Conservation (phyloP, 2,113 vertebrate genomes). For the Spea bombifrons region DNA sequence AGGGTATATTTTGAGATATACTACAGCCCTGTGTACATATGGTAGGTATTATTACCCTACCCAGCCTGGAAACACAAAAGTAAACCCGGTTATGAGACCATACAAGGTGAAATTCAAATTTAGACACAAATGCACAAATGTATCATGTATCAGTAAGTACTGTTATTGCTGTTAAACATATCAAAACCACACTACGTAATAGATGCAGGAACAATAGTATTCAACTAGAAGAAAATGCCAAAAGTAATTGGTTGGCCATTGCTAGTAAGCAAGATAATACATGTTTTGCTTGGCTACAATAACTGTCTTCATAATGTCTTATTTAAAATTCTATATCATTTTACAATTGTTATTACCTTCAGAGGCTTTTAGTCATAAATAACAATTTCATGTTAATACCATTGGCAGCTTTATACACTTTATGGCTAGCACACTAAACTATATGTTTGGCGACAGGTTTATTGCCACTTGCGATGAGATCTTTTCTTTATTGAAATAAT, state of each 20-base stretch:
- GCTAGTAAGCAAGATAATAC: slow-evolving; percentile 6
- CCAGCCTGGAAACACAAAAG: no score
- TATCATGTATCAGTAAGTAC: no score
- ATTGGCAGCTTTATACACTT: slow-evolving; percentile 20
- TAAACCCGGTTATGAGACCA: no score
- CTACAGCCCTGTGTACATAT: no score
- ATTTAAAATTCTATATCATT: slow-evolving; percentile 23
- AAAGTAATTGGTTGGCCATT: slow-evolving; percentile 8
- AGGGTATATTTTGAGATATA: no score
- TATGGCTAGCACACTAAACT: slow-evolving; percentile 16
- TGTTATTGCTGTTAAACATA: no score
- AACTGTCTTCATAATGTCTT: slow-evolving; percentile 13
- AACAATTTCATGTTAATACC: slow-evolving; percentile 15
- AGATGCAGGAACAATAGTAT: no score
- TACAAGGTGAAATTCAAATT: no score
- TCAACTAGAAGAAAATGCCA: not conserved
- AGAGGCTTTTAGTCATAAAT: slow-evolving; percentile 33
- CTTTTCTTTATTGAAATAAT: slow-evolving; percentile 32
- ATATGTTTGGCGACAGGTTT: slow-evolving; percentile 16
- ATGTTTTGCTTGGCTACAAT: slow-evolving; percentile 23
- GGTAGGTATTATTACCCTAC: no score
- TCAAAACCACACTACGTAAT: no score
- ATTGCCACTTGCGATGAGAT: slow-evolving; percentile 20
- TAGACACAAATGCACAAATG: no score
- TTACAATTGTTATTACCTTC: slow-evolving; percentile 18